A percentile compares a stretch with the other conserved stretches of the same genome.
These are phyloP conservation scores for Lepilemur ruficaudatus DNA, from an alignment of 2,797 vertebrate species.

Conservation along the genomic window DNA sequence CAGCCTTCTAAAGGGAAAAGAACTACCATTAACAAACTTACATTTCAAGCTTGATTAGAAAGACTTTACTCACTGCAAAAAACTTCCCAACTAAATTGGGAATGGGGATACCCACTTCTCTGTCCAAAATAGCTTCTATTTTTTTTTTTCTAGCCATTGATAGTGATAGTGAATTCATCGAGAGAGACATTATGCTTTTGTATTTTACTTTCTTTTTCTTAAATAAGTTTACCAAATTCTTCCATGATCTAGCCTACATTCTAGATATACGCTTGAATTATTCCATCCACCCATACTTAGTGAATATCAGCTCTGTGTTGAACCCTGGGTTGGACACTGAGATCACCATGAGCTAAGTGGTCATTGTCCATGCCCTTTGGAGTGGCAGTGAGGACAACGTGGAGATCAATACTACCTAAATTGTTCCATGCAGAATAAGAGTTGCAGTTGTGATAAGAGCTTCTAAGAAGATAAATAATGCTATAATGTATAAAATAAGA, in stretches of 20 bases:
- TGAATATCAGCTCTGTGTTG: background rate
- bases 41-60: background rate
- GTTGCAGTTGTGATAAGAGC: background rate
- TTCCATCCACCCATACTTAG: background rate
- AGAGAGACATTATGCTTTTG: background rate
- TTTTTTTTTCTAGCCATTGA: background rate
- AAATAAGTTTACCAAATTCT: background rate
- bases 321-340: background rate
- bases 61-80: background rate
- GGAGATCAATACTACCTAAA: background rate
- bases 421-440: background rate
- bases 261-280: background rate
- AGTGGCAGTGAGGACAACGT: background rate
- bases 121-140: background rate
- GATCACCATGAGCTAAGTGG: background rate
- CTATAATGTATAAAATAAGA: background rate
- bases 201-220: conserved; percentile 6
- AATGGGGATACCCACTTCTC: background rate
- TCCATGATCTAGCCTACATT: background rate
- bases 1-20: background rate
- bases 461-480: background rate
- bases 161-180: background rate
- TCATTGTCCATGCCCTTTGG: background rate
- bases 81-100: background rate
- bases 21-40: background rate